phyloP scores from a whole-genome alignment of 2,888 invertebrate genomes.

The Xanthorhoe spadicearia region DNA sequence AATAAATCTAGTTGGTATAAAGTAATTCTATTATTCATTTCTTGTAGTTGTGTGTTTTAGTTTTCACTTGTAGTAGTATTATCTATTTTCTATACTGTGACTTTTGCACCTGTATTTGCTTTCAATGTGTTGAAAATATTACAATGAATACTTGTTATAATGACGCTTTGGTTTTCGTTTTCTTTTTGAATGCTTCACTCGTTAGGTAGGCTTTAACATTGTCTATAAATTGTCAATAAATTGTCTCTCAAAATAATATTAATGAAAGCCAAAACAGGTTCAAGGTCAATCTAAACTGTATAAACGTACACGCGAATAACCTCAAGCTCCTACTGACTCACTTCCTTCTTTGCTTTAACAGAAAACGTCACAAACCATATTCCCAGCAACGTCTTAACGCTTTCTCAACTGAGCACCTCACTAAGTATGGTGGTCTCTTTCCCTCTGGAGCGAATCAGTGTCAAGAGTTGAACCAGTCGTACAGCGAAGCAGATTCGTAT shows the following conservation, averaged over 20 bases:
- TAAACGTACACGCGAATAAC: constrained; percentile 42
- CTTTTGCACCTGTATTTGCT: constrained; percentile 24
- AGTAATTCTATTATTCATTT: constrained; percentile 26
- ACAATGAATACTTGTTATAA: constrained; percentile 34
- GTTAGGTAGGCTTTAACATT: background rate
- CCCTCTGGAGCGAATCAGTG: constrained; percentile 80
- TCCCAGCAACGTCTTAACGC: constrained; percentile 83
- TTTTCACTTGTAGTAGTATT: constrained; percentile 22
- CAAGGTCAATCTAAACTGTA: constrained; percentile 33
- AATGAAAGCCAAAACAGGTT: constrained; percentile 34
- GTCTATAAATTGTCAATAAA: no score
- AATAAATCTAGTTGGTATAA: constrained; percentile 34
- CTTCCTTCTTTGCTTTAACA: constrained; percentile 74
- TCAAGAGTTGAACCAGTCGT: constrained; percentile 79
- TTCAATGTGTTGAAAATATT: constrained; percentile 9
- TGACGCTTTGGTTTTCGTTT: constrained; percentile 36
- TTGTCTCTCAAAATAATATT: no score
- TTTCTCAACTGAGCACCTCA: constrained; percentile 81
- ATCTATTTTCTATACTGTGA: constrained; percentile 19
- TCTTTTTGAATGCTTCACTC: constrained; percentile 8
- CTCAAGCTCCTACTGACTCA: constrained; percentile 58
- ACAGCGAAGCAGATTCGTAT: constrained; percentile 79
- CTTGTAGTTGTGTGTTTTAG: constrained; percentile 23
- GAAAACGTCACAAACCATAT: constrained; percentile 83
- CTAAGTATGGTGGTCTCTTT: constrained; percentile 80